phyloP scores from a whole-genome alignment of 2,888 invertebrate genomes.

The Pediacus dermestoides region DNA sequence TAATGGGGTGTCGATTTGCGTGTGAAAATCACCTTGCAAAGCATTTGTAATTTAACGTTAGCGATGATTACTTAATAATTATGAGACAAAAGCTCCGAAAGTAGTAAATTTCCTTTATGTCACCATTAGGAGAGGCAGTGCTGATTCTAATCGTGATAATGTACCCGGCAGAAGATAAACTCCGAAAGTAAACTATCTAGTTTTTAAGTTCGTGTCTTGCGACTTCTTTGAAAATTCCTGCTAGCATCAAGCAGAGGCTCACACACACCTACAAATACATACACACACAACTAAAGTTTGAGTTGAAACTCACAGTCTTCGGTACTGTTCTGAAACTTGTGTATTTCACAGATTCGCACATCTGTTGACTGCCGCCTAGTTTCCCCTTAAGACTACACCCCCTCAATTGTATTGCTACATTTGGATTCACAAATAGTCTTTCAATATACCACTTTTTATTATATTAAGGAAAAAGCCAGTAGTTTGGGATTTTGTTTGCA shows the following conservation, averaged over 20 bases:
- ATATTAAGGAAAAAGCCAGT: too few relatives aligned
- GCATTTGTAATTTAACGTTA: too few relatives aligned
- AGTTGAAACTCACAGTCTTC: constrained; percentile 4
- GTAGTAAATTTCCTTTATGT: constrained; percentile 1
- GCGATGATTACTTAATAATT: constrained; percentile 1
- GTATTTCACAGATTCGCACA: constrained; percentile 35
- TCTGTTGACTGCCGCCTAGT: constrained; percentile 32
- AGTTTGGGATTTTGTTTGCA: too few relatives aligned
- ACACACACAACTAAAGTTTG: constrained; percentile 9
- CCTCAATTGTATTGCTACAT: constrained; percentile 15
- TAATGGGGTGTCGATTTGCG: too few relatives aligned
- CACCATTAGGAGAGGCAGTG: constrained; percentile 1
- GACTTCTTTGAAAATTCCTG: constrained; percentile 7
- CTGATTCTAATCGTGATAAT: constrained; percentile 6
- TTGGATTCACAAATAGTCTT: constrained; percentile 17
- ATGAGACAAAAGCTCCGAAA: not conserved
- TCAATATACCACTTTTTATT: constrained; percentile 11
- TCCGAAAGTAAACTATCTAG: constrained; percentile 9
- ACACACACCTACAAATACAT: constrained; percentile 3
- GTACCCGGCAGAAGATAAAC: constrained; percentile 6
- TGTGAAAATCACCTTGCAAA: too few relatives aligned
- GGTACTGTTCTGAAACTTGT: constrained; percentile 20
- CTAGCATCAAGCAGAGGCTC: constrained; percentile 2
- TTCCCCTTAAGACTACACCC: too few relatives aligned
- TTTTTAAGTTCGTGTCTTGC: constrained; percentile 7